Base-by-base conservation (phyloP, 2,888 invertebrate genomes). In the Meiosimyza decipiens region DNA sequence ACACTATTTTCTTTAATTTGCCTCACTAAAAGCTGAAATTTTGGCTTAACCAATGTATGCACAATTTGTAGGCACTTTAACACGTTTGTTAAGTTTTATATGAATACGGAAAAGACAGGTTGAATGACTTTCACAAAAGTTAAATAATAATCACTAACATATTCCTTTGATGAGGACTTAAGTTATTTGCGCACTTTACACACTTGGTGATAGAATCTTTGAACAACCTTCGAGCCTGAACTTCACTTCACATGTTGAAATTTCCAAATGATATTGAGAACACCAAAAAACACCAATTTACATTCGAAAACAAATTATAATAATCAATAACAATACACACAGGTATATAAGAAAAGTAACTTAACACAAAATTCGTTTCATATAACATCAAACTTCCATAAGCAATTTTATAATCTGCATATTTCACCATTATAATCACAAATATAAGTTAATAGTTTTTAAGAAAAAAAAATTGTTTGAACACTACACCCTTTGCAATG, bases 101-200 rank as follows among this genome's bases (percentile, higher is more conserved):
- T 16, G 22, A 22, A 12, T 16, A 40, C 18, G 11, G 15, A n/a
- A 28, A 40, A n/a, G 11, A 4, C 22, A 69, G 15, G 13, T 69
- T 69, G 54, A 15, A 51, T 13, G n/a, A 13, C 12, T 18, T 55
- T 67, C 67, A 67, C 67, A 47, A 40, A 54, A 52, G 49, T 65
- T 51, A 13, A 54, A 40, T 52, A 18, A 13, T 18, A n/a, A 55
- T 40, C 55, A 67, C 67, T 40, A n/a, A 47, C 40, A 40, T 40
- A 57, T 63, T 16, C 49, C 64, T 64, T 49, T 50, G 50, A 11
- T 15, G 51, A 22, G 5, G 28, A 67, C 55, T 16, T 47, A 55
- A 57, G 18, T 28, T 28, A 15, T 57, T 67, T 57, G 18, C 6
- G 40, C 40, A 40, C 40, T 40, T 40, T 40, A 40, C 40, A 40